Percentiles rank a stretch among this genome's conserved stretches.
Evolutionary conservation across 2,797 vertebrate genomes (phyloP).

Genomic region (Cichlasoma orientale): DNA sequence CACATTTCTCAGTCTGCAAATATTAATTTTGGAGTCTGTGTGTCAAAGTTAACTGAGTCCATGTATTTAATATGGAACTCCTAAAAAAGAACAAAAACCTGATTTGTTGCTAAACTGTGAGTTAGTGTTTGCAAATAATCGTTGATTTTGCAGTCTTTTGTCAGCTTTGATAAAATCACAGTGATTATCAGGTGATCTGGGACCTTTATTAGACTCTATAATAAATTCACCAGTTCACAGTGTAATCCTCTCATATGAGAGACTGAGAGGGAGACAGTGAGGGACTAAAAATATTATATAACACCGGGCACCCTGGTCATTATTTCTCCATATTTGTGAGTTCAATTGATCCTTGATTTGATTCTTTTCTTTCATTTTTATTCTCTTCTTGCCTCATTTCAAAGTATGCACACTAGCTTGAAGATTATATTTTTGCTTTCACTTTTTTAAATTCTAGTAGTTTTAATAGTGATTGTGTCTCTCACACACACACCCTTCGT

Average conservation of each 20-base stretch:
- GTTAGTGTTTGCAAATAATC: background rate
- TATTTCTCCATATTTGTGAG: slow-evolving; percentile 26
- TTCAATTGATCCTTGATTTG: slow-evolving; percentile 22
- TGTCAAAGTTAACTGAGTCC: too few relatives aligned
- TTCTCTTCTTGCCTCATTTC: background rate
- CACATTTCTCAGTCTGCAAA: too few relatives aligned
- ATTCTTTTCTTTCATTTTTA: background rate
- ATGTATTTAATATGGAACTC: background rate
- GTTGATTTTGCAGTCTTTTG: background rate
- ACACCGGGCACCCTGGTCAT: slow-evolving; percentile 47
- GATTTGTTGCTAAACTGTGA: background rate
- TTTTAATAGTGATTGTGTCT: slow-evolving; percentile 8
- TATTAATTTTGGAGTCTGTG: too few relatives aligned
- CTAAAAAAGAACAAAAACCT: background rate
- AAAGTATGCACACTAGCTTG: background rate
- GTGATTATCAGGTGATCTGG: slow-evolving; percentile 24
- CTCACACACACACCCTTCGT: background rate
- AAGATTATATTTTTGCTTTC: background rate
- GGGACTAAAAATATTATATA: slow-evolving; percentile 73
- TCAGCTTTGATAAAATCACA: background rate
- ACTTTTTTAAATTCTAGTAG: background rate
- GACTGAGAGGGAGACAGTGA: slow-evolving; percentile 32
- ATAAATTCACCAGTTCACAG: slow-evolving; percentile 73
- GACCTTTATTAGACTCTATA: slow-evolving; percentile 61
- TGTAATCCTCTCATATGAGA: slow-evolving; percentile 78